phyloP scores from a whole-genome alignment of 2,888 invertebrate genomes.

The Diadegma fenestrale region DNA sequence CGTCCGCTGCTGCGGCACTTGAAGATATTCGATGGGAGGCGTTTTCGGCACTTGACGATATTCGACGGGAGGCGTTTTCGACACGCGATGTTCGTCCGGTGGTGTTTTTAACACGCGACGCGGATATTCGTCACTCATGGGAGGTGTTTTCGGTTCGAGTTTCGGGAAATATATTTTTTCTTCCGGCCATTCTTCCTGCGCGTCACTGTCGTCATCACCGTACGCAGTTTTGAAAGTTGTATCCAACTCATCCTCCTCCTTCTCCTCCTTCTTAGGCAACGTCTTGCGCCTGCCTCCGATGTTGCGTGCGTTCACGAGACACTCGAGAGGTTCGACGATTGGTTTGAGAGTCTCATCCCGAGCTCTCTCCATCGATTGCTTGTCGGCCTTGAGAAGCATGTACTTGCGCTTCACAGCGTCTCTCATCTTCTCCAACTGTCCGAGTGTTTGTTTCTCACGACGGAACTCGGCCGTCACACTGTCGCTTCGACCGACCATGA shows the following conservation, averaged over 20 bases:
- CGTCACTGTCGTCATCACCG: not conserved
- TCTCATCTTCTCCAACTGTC: no score
- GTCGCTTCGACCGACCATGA: no score
- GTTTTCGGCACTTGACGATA: no score
- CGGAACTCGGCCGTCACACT: no score
- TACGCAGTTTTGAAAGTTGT: conserved; percentile 35
- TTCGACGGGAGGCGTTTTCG: no score
- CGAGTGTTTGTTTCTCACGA: no score
- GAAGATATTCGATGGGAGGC: not conserved
- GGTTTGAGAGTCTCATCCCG: conserved; percentile 28
- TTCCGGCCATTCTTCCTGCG: conserved; percentile 9
- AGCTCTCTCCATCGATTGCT: conserved; percentile 29
- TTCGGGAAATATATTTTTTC: not conserved
- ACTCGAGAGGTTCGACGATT: conserved; percentile 24
- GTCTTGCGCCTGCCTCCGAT: conserved; percentile 4
- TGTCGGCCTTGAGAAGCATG: conserved; percentile 23
- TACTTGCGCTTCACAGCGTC: no score
- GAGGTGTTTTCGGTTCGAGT: not conserved
- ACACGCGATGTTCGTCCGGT: no score
- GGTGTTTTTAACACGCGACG: not conserved
- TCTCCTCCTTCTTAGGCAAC: not conserved
- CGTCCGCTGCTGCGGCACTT: not conserved
- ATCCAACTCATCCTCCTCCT: conserved; percentile 15
- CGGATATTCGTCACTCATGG: not conserved
- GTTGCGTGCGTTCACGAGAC: conserved; percentile 19